phyloP scores from a whole-genome alignment of 2,113 vertebrate species.

The Pogona vitticeps region DNA sequence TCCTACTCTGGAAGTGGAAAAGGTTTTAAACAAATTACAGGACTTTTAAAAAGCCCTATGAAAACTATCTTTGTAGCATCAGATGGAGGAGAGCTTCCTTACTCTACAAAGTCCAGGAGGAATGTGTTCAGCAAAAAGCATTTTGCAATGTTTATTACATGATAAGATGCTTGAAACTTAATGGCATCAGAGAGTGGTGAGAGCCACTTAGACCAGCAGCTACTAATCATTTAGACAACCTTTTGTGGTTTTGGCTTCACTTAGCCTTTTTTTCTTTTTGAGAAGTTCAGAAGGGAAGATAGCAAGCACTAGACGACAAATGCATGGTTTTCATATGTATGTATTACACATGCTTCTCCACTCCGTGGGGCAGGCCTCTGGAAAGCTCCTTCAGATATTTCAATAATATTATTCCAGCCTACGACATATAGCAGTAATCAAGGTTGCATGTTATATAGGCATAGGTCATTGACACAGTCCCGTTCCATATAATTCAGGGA shows the following conservation, averaged over 20 bases:
- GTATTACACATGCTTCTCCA: background rate
- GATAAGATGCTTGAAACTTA: slow-evolving; percentile 58
- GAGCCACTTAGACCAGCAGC: slow-evolving; percentile 51
- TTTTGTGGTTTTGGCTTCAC: slow-evolving; percentile 49
- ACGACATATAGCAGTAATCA: too few species aligned
- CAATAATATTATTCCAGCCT: too few species aligned
- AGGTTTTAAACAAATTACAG: slow-evolving; percentile 72
- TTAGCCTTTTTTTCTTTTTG: slow-evolving; percentile 32
- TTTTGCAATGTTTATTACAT: slow-evolving; percentile 64
- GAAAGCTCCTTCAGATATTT: background rate
- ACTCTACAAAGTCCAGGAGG: slow-evolving; percentile 69
- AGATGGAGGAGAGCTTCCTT: slow-evolving; percentile 78
- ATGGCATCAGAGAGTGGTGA: slow-evolving; percentile 53
- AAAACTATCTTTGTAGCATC: slow-evolving; percentile 81
- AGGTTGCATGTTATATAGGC: too few species aligned
- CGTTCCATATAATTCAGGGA: too few species aligned
- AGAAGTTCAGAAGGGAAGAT: background rate
- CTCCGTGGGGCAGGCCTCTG: background rate
- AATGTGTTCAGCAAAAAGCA: slow-evolving; percentile 44
- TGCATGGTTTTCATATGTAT: background rate
- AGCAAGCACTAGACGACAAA: background rate
- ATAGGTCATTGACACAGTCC: too few species aligned
- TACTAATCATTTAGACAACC: slow-evolving; percentile 57
- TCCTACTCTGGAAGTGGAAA: slow-evolving; percentile 78
- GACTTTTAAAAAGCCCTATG: slow-evolving; percentile 82